Percentiles rank a stretch among this genome's conserved stretches.
phyloP scores from a whole-genome alignment of 2,797 vertebrate species.

The Iguana delicatissima region DNA sequence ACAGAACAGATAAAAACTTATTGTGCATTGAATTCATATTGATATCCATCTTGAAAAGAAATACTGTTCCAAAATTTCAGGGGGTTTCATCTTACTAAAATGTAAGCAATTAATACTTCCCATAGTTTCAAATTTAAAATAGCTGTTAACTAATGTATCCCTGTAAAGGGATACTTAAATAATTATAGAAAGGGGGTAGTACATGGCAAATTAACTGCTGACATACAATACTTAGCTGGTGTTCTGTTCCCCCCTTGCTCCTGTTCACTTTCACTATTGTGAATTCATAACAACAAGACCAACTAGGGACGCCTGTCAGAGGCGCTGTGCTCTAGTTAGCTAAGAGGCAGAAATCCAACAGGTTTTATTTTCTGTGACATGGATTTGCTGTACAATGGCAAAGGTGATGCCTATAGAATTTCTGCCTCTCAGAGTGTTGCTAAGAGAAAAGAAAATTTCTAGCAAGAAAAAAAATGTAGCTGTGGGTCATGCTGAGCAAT shows the following conservation, averaged over 20 bases:
- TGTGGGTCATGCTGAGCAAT: neutral
- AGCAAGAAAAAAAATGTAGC: neutral
- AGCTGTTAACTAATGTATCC: conserved; percentile 8
- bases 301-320: neutral
- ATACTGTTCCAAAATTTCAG: conserved; percentile 6
- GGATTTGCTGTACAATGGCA: neutral
- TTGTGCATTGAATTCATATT: conserved; percentile 17
- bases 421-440: neutral
- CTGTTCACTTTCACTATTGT: neutral
- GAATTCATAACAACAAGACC: neutral
- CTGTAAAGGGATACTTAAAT: conserved; percentile 2
- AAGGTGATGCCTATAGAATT: neutral
- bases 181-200: neutral
- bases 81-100: conserved; percentile 17
- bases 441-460: neutral
- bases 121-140: conserved; percentile 24
- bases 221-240: neutral
- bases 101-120: neutral
- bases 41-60: conserved; percentile 4
- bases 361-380: neutral
- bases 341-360: neutral
- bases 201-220: neutral
- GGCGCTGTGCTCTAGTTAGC: neutral
- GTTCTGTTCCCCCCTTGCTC: neutral
- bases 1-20: neutral